Evolutionary conservation across 2,888 invertebrate genomes (phyloP), one percentile per base, ranked within the genome.

Genomic region (Nomada hirtipes): DNA sequence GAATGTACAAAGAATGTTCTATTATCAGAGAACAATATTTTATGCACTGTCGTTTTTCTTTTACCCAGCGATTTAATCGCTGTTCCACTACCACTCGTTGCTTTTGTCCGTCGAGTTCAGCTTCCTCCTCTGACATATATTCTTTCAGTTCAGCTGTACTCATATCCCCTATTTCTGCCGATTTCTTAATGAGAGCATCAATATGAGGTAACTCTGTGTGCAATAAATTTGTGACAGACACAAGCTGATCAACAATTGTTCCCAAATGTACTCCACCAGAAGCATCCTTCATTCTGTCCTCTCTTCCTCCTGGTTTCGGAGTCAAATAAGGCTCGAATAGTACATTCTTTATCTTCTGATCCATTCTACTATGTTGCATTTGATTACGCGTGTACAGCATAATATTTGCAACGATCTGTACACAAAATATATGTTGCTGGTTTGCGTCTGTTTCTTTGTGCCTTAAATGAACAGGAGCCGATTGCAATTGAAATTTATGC

Each of bases 351-450:
- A 94, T 92, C 79, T 92, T 93, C 69, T 93, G 93, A 82, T 93
- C 92, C 93, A 93, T 93, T 26, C 88, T 84, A 59, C 90, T 92
- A 50, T 93, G 94, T 59, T 92, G 92, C 93, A 93, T 93, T 89
- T 94, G 94, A 91, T 97, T 97, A 76, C 97, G 95, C 0, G 96
- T 96, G 93, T 97, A 97, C 29, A 96, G 94, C 53, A 97, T 93
- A 36, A 97, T 94, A 94, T 97, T 97, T 55, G 96, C 96, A 4
- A 96, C 95, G 69, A 97, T 96, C 95, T 97, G 95, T 26, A 92
- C 87, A 13, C 85, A 89, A 4, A 89, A 92, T 20, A 90, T 93
- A 82, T 91, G 90, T 55, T 90, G 90, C 10, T 92, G 87, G 53
- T 90, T 86, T 1, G 83, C 85, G 55, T 91, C 89, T 13, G 77